phyloP scores from a whole-genome alignment of 2,888 invertebrate genomes.

The Drosophila fulvimacula region DNA sequence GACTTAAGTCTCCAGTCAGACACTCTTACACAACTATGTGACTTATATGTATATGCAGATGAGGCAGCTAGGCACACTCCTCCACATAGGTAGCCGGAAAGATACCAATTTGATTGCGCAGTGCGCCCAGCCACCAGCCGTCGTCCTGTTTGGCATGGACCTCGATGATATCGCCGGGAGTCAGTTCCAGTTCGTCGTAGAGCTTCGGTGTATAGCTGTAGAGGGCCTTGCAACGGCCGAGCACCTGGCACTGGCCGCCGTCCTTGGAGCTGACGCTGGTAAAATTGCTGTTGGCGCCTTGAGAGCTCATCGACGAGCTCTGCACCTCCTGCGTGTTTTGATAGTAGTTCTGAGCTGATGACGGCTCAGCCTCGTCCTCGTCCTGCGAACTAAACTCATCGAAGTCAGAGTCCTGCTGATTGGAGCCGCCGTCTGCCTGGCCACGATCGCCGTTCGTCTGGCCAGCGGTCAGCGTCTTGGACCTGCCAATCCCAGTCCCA shows the following conservation, averaged over 20 bases:
- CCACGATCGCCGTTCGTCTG: slow-evolving; percentile 78
- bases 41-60: slow-evolving; percentile 18
- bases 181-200: slow-evolving; percentile 92
- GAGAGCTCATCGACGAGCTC: slow-evolving; percentile 42
- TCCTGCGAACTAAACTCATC: slow-evolving; percentile 94
- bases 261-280: slow-evolving; percentile 32
- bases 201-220: slow-evolving; percentile 95
- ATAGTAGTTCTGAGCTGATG: slow-evolving; percentile 51
- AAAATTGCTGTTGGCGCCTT: slow-evolving; percentile 35
- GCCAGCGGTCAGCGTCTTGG: slow-evolving; percentile 52
- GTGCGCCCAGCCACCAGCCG: slow-evolving; percentile 97
- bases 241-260: slow-evolving; percentile 65
- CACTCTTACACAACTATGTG: slow-evolving; percentile 29
- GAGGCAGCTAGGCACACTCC: slow-evolving; percentile 86
- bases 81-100: slow-evolving; percentile 98
- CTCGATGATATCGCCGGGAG: slow-evolving; percentile 93
- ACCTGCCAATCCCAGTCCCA: slow-evolving; percentile 8
- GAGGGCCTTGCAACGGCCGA: slow-evolving; percentile 92
- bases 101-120: slow-evolving; percentile 92
- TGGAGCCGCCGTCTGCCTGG: slow-evolving; percentile 91
- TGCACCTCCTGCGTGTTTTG: slow-evolving; percentile 71
- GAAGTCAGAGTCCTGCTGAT: slow-evolving; percentile 94
- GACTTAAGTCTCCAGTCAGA: slow-evolving; percentile 31
- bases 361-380: slow-evolving; percentile 83
- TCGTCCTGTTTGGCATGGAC: slow-evolving; percentile 96